Conservation (phyloP, 2,888 invertebrate genomes). For the Gandaritis pyraliata region DNA sequence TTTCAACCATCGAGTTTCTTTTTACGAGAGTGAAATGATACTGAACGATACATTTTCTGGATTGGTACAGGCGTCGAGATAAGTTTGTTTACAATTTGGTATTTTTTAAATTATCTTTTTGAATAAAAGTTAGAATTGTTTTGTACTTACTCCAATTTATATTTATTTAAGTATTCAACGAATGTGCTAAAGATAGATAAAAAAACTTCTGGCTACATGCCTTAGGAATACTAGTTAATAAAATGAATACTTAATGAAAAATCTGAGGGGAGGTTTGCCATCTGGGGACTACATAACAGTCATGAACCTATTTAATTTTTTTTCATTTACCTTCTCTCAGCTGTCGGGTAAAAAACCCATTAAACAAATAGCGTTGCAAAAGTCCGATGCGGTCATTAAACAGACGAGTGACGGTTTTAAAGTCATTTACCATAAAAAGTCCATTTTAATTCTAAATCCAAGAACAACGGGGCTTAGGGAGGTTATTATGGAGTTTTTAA, state of each 20-base stretch:
- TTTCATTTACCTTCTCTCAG: background rate
- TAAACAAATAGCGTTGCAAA: slow-evolving; percentile 6
- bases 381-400: slow-evolving; percentile 7
- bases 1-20: slow-evolving; percentile 32
- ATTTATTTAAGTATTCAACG: too few species aligned
- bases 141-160: too few species aligned
- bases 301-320: too few species aligned
- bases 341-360: background rate
- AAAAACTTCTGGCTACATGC: too few species aligned
- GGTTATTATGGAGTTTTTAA: slow-evolving; percentile 42
- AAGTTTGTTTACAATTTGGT: background rate
- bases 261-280: too few species aligned
- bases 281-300: too few species aligned
- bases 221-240: too few species aligned
- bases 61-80: background rate
- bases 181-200: too few species aligned
- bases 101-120: too few species aligned
- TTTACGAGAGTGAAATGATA: slow-evolving; percentile 26
- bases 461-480: slow-evolving; percentile 23
- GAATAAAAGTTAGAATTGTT: too few species aligned
- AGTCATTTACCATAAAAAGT: slow-evolving; percentile 31
- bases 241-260: too few species aligned
- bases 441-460: slow-evolving; percentile 35
- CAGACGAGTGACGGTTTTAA: slow-evolving; percentile 18
- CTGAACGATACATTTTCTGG: slow-evolving; percentile 1